phyloP scores from a whole-genome alignment of 2,888 invertebrate genomes.

The Lasiommata megera region DNA sequence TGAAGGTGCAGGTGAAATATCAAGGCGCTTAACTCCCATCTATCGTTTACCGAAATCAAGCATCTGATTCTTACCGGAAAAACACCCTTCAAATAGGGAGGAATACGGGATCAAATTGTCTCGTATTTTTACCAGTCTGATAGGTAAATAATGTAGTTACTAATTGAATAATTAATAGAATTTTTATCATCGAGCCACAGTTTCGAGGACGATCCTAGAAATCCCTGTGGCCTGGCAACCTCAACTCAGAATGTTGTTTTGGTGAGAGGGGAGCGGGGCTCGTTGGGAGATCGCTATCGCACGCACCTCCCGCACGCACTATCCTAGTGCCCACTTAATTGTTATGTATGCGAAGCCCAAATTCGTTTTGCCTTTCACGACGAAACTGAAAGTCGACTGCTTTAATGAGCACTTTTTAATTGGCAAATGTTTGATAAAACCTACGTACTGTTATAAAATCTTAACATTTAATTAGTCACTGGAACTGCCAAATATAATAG shows the following conservation, averaged over 20 bases:
- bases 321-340: constrained; percentile 78
- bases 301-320: constrained; percentile 80
- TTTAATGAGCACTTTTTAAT: constrained; percentile 14
- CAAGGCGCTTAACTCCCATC: too few species aligned
- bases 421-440: constrained; percentile 8
- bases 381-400: constrained; percentile 20
- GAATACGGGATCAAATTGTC: too few species aligned
- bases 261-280: constrained; percentile 51
- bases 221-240: constrained; percentile 1
- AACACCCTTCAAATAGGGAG: too few species aligned
- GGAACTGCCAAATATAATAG: background rate
- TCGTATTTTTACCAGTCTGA: too few species aligned
- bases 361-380: constrained; percentile 23
- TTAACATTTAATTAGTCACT: background rate
- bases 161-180: too few species aligned
- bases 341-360: constrained; percentile 56
- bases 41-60: too few species aligned
- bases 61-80: too few species aligned
- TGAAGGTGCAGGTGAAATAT: too few species aligned
- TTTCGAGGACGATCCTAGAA: constrained; percentile 2
- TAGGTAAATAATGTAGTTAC: too few species aligned
- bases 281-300: constrained; percentile 77
- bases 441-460: background rate
- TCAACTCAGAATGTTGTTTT: constrained; percentile 70
- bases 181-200: background rate